Conservation (phyloP, 2,888 invertebrate species). For the Odontothrips loti region DNA sequence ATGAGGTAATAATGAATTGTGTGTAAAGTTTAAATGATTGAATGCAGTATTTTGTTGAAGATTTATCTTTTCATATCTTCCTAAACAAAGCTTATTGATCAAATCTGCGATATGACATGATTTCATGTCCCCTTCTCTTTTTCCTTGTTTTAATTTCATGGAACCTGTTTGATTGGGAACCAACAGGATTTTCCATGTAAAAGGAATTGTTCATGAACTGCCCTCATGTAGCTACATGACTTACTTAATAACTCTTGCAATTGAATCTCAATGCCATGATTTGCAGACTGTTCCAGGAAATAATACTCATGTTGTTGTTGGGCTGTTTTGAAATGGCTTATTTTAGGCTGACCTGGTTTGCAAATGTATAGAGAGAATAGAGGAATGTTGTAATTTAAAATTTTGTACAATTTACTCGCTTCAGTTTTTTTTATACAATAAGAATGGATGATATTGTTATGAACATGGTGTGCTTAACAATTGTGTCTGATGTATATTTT, state of each 20-base stretch:
- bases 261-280: conserved; percentile 3
- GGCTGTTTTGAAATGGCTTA: conserved; percentile 9
- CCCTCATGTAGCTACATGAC: background rate
- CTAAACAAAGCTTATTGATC: background rate
- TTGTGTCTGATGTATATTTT: background rate
- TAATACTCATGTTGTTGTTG: background rate
- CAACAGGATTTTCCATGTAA: background rate
- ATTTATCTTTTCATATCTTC: conserved; percentile 24
- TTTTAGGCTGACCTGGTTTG: background rate
- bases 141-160: conserved; percentile 2
- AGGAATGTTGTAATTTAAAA: background rate
- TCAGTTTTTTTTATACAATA: background rate
- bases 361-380: background rate
- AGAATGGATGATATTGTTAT: background rate
- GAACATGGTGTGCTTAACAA: conserved; percentile 6
- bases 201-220: background rate
- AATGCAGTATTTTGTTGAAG: conserved; percentile 24
- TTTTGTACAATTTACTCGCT: background rate
- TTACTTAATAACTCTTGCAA: background rate
- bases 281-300: background rate
- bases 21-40: background rate
- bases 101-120: conserved; percentile 19
- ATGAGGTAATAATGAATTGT: conserved; percentile 33
- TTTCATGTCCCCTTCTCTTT: no score
- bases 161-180: conserved; percentile 2